Evolutionary conservation across 1,140 invertebrate genomes (phyloP).

Genomic region (Leptinotarsa defecta): DNA sequence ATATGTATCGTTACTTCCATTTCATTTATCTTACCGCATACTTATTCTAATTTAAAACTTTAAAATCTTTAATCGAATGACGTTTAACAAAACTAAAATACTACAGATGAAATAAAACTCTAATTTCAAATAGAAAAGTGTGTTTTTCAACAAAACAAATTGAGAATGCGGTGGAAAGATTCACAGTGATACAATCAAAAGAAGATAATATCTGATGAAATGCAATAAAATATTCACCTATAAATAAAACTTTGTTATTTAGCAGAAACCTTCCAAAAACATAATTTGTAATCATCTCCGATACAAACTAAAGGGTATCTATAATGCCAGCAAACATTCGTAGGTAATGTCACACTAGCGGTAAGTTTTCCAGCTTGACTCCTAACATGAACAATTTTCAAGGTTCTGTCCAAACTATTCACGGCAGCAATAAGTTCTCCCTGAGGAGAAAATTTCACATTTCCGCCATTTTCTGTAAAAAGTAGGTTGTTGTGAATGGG

Average conservation of each 20-base stretch:
- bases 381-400: constrained; percentile 66
- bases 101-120: no score
- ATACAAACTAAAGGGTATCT: constrained; percentile 66
- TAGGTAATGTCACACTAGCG: constrained; percentile 60
- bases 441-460: constrained; percentile 61
- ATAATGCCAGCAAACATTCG: constrained; percentile 67
- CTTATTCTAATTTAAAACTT: no score
- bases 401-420: constrained; percentile 63
- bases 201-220: no score
- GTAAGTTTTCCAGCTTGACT: constrained; percentile 61
- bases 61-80: no score
- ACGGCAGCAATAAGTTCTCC: constrained; percentile 65
- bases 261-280: constrained; percentile 64
- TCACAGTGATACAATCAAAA: no score
- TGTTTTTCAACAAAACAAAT: no score
- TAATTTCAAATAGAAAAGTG: no score
- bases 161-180: no score
- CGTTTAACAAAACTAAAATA: no score
- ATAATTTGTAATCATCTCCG: constrained; percentile 65
- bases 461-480: constrained; percentile 64
- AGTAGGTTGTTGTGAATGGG: constrained; percentile 61
- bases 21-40: no score
- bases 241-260: background rate
- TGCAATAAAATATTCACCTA: no score
- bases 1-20: no score